Conservation (phyloP, 2,113 vertebrate genomes). For the Anolis sagrei region DNA sequence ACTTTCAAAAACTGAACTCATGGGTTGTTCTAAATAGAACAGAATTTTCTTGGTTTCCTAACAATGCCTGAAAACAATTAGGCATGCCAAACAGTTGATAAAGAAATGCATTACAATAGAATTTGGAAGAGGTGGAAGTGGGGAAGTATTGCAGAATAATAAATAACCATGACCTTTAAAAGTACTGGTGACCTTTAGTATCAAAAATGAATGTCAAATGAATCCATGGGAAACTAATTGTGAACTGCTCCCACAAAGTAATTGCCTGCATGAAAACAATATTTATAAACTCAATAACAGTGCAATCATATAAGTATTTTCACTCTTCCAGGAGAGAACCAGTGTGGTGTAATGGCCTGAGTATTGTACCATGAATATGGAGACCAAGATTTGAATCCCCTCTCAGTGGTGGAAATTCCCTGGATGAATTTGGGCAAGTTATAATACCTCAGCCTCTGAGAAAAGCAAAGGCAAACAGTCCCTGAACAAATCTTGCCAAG, state of each 20-base stretch:
- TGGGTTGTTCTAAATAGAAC: neutral
- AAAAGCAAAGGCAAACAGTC: no score
- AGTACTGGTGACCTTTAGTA: neutral
- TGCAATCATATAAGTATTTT: neutral
- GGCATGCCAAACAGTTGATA: neutral
- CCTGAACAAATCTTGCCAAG: no score
- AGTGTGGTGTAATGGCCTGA: no score
- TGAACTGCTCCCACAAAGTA: neutral
- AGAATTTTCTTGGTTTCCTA: neutral
- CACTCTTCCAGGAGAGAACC: neutral
- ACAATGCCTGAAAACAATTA: neutral
- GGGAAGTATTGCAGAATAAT: neutral
- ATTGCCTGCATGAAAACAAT: neutral
- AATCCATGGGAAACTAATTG: neutral
- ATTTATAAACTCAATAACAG: neutral
- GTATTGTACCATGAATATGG: no score
- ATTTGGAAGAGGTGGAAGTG: neutral
- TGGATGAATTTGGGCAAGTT: no score
- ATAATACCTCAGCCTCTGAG: no score
- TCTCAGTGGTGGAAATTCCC: no score
- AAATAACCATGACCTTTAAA: neutral
- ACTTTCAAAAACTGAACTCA: neutral
- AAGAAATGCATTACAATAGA: neutral
- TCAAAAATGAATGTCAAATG: neutral
- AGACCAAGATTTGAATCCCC: no score